Percentiles rank a stretch among this genome's conserved stretches.
phyloP scores from a whole-genome alignment of 92 coral and sea anemone genomes.

The Muricea muricata region DNA sequence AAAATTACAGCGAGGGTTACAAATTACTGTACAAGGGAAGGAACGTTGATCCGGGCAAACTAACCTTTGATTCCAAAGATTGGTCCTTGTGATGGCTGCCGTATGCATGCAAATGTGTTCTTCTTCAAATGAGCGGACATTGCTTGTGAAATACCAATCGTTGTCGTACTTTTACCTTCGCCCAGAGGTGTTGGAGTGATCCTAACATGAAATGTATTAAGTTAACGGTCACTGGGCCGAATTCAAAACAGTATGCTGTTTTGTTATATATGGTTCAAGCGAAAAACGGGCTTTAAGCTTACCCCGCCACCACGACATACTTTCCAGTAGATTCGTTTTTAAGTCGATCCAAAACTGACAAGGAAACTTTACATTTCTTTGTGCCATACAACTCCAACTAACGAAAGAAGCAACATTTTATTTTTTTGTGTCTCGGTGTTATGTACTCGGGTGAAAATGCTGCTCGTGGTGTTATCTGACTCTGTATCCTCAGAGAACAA shows the following conservation, averaged over 20 bases:
- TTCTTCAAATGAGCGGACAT: constrained; percentile 93
- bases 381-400: constrained; percentile 91
- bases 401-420: background rate
- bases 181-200: constrained; percentile 99
- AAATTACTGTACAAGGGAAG: too few relatives aligned
- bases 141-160: constrained; percentile 95
- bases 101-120: constrained; percentile 96
- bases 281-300: constrained; percentile 20
- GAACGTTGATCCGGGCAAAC: background rate
- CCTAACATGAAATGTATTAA: constrained; percentile 55
- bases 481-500: too few relatives aligned
- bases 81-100: constrained; percentile 99
- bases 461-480: too few relatives aligned
- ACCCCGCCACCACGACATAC: constrained; percentile 98
- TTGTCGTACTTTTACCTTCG: constrained; percentile 97
- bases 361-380: constrained; percentile 87
- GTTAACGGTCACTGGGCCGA: too few relatives aligned
- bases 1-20: background rate
- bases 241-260: background rate
- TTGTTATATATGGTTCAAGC: background rate
- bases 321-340: constrained; percentile 82
- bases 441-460: too few relatives aligned
- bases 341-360: constrained; percentile 80
- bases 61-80: constrained; percentile 98
- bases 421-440: too few relatives aligned